phyloP scores from a whole-genome alignment of 2,888 invertebrate genomes.

The Tricholauxania praeusta region DNA sequence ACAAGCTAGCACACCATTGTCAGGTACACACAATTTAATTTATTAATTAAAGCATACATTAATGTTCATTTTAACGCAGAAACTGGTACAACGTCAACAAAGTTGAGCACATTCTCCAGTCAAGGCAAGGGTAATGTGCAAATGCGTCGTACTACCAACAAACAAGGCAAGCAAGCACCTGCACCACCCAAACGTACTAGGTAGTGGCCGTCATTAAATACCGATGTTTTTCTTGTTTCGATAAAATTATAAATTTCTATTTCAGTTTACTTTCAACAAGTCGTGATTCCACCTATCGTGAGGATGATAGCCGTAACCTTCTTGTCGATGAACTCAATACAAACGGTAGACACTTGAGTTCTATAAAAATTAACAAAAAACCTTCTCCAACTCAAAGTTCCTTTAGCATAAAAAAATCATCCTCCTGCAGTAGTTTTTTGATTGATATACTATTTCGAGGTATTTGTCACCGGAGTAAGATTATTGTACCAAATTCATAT shows the following conservation, averaged over 20 bases:
- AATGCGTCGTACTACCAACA: constrained; percentile 86
- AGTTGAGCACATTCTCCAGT: constrained; percentile 75
- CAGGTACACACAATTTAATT: constrained; percentile 57
- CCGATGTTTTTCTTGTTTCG: constrained; percentile 10
- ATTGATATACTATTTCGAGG: constrained; percentile 69
- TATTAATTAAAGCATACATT: constrained; percentile 8
- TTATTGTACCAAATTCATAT: constrained; percentile 48
- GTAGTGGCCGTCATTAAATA: constrained; percentile 67
- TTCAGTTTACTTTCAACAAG: constrained; percentile 66
- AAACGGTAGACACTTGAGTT: constrained; percentile 63
- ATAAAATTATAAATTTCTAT: constrained; percentile 4
- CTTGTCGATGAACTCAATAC: constrained; percentile 66
- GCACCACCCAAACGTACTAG: constrained; percentile 96
- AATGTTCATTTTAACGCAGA: constrained; percentile 52
- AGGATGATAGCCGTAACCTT: constrained; percentile 65
- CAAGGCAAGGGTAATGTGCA: constrained; percentile 79
- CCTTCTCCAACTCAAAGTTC: constrained; percentile 46
- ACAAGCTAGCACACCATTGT: constrained; percentile 66
- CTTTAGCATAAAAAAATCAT: constrained; percentile 68
- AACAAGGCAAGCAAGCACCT: constrained; percentile 93
- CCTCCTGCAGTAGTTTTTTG: constrained; percentile 70
- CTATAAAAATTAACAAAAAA: constrained; percentile 28
- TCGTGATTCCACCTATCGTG: constrained; percentile 68
- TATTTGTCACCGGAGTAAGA: constrained; percentile 68
- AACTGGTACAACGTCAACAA: constrained; percentile 70